Conservation (phyloP, 2,888 invertebrate genomes). For the Endotricha flammealis region DNA sequence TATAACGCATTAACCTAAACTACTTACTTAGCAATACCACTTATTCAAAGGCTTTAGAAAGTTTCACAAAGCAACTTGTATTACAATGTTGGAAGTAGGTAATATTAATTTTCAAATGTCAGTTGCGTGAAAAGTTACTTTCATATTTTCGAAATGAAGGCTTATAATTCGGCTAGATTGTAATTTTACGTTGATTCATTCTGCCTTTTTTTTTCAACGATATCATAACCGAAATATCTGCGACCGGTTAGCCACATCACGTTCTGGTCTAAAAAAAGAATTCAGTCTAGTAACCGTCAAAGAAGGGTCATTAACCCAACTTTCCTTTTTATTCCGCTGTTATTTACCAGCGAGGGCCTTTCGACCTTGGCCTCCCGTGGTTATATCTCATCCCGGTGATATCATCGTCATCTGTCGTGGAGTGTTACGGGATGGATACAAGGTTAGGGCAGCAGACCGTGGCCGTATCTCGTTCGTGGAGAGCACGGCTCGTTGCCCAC, state of each 20-base stretch:
- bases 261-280: slow-evolving; percentile 59
- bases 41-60: slow-evolving; percentile 17
- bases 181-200: slow-evolving; percentile 18
- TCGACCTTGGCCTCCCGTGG: slow-evolving; percentile 55
- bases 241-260: slow-evolving; percentile 41
- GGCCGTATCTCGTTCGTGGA: slow-evolving; percentile 41
- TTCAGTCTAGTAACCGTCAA: slow-evolving; percentile 48
- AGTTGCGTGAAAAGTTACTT: background rate
- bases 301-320: slow-evolving; percentile 57
- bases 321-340: slow-evolving; percentile 62
- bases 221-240: slow-evolving; percentile 34
- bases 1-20: slow-evolving; percentile 12
- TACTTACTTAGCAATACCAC: slow-evolving; percentile 9
- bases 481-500: slow-evolving; percentile 62
- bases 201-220: slow-evolving; percentile 31
- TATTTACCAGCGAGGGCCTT: slow-evolving; percentile 50
- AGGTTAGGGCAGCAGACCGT: slow-evolving; percentile 71
- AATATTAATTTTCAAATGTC: background rate
- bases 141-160: slow-evolving; percentile 1
- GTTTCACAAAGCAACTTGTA: slow-evolving; percentile 11
- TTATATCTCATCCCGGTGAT: slow-evolving; percentile 53
- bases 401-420: slow-evolving; percentile 56
- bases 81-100: slow-evolving; percentile 6
- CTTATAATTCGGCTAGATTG: slow-evolving; percentile 1
- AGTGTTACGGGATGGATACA: slow-evolving; percentile 61